Evolutionary conservation across 2,888 invertebrate species (phyloP).

Genomic region (Plebejus anna): DNA sequence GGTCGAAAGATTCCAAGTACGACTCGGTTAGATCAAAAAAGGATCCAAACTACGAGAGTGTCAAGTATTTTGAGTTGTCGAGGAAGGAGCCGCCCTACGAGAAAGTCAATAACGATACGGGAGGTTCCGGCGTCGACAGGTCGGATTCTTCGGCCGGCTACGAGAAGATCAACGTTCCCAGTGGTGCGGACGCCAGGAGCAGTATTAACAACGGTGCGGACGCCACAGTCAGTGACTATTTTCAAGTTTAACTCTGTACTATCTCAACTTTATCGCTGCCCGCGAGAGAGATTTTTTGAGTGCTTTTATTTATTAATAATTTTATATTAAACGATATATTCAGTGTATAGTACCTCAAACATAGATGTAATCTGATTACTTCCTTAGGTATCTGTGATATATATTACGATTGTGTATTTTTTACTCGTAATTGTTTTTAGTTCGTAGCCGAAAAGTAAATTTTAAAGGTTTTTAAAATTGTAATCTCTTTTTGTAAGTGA

Average conservation of each 20-base stretch:
- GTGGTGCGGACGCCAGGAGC: conserved; percentile 56
- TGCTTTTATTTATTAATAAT: conserved; percentile 61
- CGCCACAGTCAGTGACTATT: conserved; percentile 68
- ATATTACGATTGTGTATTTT: conserved; percentile 56
- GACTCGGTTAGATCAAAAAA: conserved; percentile 78
- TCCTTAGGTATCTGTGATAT: conserved; percentile 78
- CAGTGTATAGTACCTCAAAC: conserved; percentile 60
- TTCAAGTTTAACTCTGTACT: conserved; percentile 59
- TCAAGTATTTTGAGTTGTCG: conserved; percentile 83
- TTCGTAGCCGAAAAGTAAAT: conserved; percentile 28
- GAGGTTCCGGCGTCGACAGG: conserved; percentile 51
- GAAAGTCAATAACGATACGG: conserved; percentile 68
- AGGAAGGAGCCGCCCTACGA: conserved; percentile 85
- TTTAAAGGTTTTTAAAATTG: conserved; percentile 38
- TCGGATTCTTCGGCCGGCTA: conserved; percentile 69
- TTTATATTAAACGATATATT: conserved; percentile 51
- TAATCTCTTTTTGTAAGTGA: conserved; percentile 43
- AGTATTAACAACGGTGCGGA: conserved; percentile 69
- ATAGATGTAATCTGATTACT: conserved; percentile 64
- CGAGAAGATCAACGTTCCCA: conserved; percentile 64
- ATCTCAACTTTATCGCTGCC: conserved; percentile 2
- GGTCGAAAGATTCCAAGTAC: conserved; percentile 73
- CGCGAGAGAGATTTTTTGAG: conserved; percentile 46
- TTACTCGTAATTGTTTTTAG: conserved; percentile 48
- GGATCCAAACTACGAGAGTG: conserved; percentile 91